Evolutionary conservation across 2,797 vertebrate species (phyloP), one percentile per base, ranked within the genome.

Genomic region (Enteromius mattozi): DNA sequence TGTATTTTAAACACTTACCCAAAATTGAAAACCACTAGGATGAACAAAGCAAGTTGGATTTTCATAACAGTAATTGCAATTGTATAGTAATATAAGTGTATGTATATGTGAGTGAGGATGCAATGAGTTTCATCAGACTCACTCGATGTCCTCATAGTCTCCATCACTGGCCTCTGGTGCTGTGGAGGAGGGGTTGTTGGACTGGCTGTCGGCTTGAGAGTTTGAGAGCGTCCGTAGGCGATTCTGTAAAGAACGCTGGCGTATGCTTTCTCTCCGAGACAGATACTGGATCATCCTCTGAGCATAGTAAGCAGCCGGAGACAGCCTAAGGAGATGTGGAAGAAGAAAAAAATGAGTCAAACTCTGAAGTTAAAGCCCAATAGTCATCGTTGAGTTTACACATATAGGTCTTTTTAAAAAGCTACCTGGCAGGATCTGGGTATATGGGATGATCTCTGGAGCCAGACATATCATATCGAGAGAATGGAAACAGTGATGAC

Each of bases 251-350:
- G 98, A 99, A 63, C 98, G 97, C n/a, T 99, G 98, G 42, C 98
- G 97, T 88, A 99, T 99, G 89, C 98, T 99, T 95, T 99, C 98
- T 89, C 98, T 95, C 80, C 98, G 95, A 5, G 98, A 99, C 90
- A 99, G 96, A 86, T 99, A 99, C 94, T 99, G 98, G 95, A 99
- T 99, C 97, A 99, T 99, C 87, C 98, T 96, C 96, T 99, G 98
- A 87, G 98, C 98, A 76, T 99, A 99, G 93, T 99, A 99, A 1
- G 97, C 98, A 88, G 98, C 98, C 81, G 98, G 98, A 90, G 98
- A 99, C 82, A 99, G 95, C 88, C 98, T 99, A 93, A 81, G 78
- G 19, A 75, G 47, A 45, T 61, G 40, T 17, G 74, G 40, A 85
- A 51, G 75, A 69, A 78, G 33, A 37, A 45, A 7, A 45, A 68